Conservation (phyloP, 2,888 invertebrate species). For the Netelia inedita region DNA sequence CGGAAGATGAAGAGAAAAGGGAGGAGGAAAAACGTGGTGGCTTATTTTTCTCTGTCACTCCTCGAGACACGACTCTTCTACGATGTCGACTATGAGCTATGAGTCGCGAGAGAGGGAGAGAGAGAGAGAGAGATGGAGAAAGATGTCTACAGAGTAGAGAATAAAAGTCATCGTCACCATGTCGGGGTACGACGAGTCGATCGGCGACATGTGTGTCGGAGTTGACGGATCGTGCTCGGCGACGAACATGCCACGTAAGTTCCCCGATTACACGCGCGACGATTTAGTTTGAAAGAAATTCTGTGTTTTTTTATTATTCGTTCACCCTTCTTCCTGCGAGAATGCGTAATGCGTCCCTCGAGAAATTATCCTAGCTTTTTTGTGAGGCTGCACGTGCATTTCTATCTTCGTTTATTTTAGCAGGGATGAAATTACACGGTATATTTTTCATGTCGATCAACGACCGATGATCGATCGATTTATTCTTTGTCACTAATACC, state of each 20-base stretch:
- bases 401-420: no score
- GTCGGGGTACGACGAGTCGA: conserved; percentile 1
- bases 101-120: background rate
- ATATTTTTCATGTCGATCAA: background rate
- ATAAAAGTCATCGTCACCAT: conserved; percentile 15
- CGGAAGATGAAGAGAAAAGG: background rate
- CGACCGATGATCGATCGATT: conserved; percentile 1
- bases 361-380: background rate
- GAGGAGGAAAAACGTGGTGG: conserved; percentile 7
- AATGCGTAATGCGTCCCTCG: background rate
- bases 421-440: background rate
- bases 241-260: background rate
- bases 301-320: background rate
- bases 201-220: background rate
- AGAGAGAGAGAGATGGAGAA: background rate
- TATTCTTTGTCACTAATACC: no score
- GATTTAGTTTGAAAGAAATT: background rate
- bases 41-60: conserved; percentile 61
- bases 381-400: background rate
- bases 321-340: background rate
- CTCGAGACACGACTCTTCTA: background rate
- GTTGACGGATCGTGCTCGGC: background rate
- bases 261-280: conserved; percentile 1
- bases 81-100: conserved; percentile 1
- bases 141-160: background rate